phyloP scores from a whole-genome alignment of 2,797 vertebrate species.

The Rallus crepitans region DNA sequence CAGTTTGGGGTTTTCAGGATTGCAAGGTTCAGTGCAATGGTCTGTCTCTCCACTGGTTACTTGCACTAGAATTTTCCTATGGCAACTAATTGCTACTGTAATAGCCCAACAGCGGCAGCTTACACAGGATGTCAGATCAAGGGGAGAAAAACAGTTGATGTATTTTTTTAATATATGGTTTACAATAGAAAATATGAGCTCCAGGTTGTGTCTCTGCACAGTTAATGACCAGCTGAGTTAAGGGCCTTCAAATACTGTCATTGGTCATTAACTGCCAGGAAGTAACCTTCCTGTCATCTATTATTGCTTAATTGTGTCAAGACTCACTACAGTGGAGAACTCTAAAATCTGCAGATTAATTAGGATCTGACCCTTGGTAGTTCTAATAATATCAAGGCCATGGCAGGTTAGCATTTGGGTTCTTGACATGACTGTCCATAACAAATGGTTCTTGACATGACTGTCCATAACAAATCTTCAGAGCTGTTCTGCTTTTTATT shows the following conservation, averaged over 20 bases:
- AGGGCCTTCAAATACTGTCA: conserved; percentile 71
- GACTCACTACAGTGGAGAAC: conserved; percentile 10
- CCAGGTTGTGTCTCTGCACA: conserved; percentile 68
- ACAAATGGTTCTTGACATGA: conserved; percentile 29
- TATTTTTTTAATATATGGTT: conserved; percentile 59
- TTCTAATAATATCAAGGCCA: conserved; percentile 39
- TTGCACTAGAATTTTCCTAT: background rate
- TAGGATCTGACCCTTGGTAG: conserved; percentile 50
- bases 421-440: conserved; percentile 26
- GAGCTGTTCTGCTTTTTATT: conserved; percentile 51
- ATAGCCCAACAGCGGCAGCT: background rate
- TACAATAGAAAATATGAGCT: conserved; percentile 69
- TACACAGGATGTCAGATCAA: accelerated
- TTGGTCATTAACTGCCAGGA: conserved; percentile 75
- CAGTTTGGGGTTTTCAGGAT: background rate
- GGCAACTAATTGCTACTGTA: background rate
- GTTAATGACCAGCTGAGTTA: conserved; percentile 78
- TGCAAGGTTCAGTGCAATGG: accelerated
- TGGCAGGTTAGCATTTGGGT: conserved; percentile 14
- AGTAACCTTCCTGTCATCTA: conserved; percentile 72
- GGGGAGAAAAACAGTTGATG: background rate
- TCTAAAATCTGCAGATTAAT: conserved; percentile 59
- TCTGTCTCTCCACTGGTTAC: background rate
- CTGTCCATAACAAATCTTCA: conserved; percentile 32
- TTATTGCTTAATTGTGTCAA: conserved; percentile 74